Evolutionary conservation across 2,113 vertebrate species (phyloP).

Genomic region (human): GRCh38 chr7:135892501-135893000

Average conservation of each 20-base stretch:
- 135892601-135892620: too few relatives aligned
- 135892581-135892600: too few relatives aligned
- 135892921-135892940: slow-evolving; percentile 54
- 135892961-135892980: background rate
- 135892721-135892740: background rate
- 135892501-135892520: too few relatives aligned
- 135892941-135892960: slow-evolving; percentile 40
- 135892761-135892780: background rate
- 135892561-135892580: too few relatives aligned
- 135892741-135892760: background rate
- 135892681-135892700: too few relatives aligned
- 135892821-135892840: background rate
- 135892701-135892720: too few relatives aligned
- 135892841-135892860: slow-evolving; percentile 11
- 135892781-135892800: background rate
- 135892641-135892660: too few relatives aligned
- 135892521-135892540: too few relatives aligned
- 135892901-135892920: slow-evolving; percentile 55
- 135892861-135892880: background rate
- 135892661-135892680: too few relatives aligned
- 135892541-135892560: too few relatives aligned
- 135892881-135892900: slow-evolving; percentile 59
- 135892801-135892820: background rate
- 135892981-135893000: background rate
- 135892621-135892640: too few relatives aligned